A percentile compares a stretch with the other conserved stretches of the same genome.
phyloP scores from a whole-genome alignment of 2,113 vertebrate genomes.

The Orientallactaga bullata region DNA sequence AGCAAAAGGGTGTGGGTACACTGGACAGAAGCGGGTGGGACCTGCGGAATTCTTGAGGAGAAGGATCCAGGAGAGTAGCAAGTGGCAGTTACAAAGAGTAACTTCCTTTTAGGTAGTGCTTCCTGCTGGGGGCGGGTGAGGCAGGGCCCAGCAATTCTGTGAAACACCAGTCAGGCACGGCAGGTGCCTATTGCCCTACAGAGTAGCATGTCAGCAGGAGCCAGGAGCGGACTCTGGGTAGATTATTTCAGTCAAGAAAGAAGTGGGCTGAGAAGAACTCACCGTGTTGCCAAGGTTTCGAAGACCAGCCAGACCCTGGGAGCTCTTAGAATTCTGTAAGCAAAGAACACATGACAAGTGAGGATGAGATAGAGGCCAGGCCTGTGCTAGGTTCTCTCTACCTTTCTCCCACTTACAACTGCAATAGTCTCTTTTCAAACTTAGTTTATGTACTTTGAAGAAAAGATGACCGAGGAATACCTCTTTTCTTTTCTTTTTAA shows the following conservation, averaged over 20 bases:
- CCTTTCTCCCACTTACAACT: background rate
- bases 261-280: constrained; percentile 79
- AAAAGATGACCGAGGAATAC: background rate
- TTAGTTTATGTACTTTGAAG: background rate
- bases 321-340: constrained; percentile 93
- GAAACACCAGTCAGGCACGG: constrained; percentile 2
- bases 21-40: constrained; percentile 14
- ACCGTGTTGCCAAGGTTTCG: constrained; percentile 98
- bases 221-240: background rate
- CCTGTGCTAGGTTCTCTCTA: background rate
- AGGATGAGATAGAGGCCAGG: background rate
- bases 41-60: background rate
- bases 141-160: background rate
- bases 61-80: background rate
- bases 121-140: background rate
- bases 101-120: constrained; percentile 33
- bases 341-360: constrained; percentile 61
- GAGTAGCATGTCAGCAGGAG: background rate
- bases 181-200: background rate
- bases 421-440: background rate
- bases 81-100: constrained; percentile 1
- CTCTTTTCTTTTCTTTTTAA: too few species aligned
- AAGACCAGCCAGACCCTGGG: constrained; percentile 95
- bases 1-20: background rate
- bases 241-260: background rate